Evolutionary conservation across 2,797 vertebrate species (phyloP), one percentile per base, ranked within the genome.

Genomic region (Micropoecilia bifurca): DNA sequence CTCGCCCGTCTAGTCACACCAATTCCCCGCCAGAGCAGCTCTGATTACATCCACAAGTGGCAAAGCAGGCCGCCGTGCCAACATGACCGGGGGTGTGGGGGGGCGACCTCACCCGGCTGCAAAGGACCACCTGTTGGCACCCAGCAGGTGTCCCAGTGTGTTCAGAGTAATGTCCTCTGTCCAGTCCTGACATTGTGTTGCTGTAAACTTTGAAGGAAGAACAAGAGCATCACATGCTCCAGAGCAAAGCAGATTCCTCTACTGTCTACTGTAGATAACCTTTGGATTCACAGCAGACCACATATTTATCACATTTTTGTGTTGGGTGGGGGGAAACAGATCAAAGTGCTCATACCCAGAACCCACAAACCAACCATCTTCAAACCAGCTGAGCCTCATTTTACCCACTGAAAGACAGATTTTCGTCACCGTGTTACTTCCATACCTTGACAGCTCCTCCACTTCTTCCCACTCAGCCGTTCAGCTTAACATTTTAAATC

Each of bases 71-170:
- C 83, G 71, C 78, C 3, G 81, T 75, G 86, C 88, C 90, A 86
- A 55, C 69, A 36, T 10, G 36, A 72, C 3, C 0, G 5, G 74
- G 50, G 36, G 73, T 36, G 53, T 1, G 18, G 47, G 18, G 6
- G 48, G 48, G 22, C 7, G 28, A 43, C 72, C 57, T 79, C 75
- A 75, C 74, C 80, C 77, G 77, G 57, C 83, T 88, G 83, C 73
- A 83, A 75, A 86, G 80, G 81, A 80, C 80, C 90, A 93, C 90
- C 89, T 91, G 90, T 86, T 89, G 84, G 79, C 81, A 83, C 75
- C 76, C 55, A 1, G 46, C 76, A 72, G 61, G 69, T 41, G 72
- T 68, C 84, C 73, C 53, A 16, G 45, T 66, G 45, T 72, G 78
- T 63, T 66, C 43, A 74, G 3, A 13, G 43, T 3, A 12, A 30